These are phyloP conservation scores for Drosophila nigricruria DNA, from an alignment of 2,888 invertebrate genomes.

Conservation along the genomic window DNA sequence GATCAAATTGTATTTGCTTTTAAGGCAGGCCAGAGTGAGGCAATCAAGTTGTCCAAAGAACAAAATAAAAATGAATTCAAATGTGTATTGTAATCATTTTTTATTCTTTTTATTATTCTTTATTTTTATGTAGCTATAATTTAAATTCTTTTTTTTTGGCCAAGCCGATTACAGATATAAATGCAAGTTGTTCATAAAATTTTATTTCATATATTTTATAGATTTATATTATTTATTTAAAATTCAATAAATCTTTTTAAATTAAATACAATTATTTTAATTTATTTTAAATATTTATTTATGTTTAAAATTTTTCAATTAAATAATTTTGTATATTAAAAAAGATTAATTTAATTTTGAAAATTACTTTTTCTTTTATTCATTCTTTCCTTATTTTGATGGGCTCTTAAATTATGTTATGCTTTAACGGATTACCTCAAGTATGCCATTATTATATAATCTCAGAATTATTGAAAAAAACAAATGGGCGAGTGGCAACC, in stretches of 20 bases:
- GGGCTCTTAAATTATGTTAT: not conserved
- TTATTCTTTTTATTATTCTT: not conserved
- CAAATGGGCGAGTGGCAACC: conserved; percentile 33
- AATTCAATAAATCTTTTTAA: too few relatives aligned
- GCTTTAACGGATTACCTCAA: conserved; percentile 1
- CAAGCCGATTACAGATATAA: not conserved
- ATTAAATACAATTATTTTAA: not conserved
- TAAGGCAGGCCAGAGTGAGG: not conserved
- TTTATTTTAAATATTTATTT: not conserved
- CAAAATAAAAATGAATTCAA: not conserved
- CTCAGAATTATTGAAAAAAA: conserved; percentile 3
- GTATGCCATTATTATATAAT: conserved; percentile 19
- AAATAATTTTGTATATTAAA: too few relatives aligned
- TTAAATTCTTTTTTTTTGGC: not conserved
- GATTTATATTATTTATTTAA: not conserved
- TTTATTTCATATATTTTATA: not conserved
- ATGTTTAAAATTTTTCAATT: too few relatives aligned
- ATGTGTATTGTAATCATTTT: not conserved
- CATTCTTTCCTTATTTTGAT: not conserved
- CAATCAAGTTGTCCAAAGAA: not conserved
- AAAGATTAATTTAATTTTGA: too few relatives aligned
- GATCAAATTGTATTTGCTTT: conserved; percentile 27
- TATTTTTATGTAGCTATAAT: not conserved
- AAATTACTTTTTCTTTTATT: not conserved
- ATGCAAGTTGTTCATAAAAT: not conserved